These are phyloP conservation scores for Neopelma chrysocephalum DNA, from an alignment of 2,797 vertebrate genomes.

Conservation along the genomic window DNA sequence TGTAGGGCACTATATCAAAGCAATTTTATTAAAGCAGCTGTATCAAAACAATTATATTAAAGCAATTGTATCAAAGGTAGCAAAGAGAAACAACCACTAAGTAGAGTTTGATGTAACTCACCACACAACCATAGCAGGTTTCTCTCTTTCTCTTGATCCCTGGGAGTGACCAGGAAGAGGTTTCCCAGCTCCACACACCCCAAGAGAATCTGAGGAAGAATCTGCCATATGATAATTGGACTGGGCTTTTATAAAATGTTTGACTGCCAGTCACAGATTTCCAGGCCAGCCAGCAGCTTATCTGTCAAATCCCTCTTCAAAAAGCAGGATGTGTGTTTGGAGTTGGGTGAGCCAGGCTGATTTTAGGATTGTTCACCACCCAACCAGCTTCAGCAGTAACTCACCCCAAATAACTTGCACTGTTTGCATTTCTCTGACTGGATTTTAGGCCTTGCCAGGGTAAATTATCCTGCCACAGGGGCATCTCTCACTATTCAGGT, in stretches of 20 bases:
- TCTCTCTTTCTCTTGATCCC: no score
- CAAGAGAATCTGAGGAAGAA: neutral
- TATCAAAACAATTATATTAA: neutral
- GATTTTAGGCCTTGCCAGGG: neutral
- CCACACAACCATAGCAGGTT: no score
- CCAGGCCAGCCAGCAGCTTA: neutral
- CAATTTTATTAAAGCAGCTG: neutral
- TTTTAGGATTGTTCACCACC: neutral
- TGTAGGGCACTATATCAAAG: neutral
- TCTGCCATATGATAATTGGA: neutral
- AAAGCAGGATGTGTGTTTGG: neutral
- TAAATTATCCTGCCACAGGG: neutral
- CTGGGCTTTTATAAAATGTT: neutral
- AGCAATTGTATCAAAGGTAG: neutral
- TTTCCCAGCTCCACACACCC: neutral
- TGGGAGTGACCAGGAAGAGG: neutral
- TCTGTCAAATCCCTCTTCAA: neutral
- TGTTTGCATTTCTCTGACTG: neutral
- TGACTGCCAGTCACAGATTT: neutral
- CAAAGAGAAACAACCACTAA: neutral
- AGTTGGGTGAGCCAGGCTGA: neutral
- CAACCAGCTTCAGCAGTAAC: neutral
- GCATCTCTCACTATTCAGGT: neutral
- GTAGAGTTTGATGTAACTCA: neutral
- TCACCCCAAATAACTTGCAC: neutral